Evolutionary conservation across 2,888 invertebrate species (phyloP).

Genomic region (Aphidoletes aphidimyza): DNA sequence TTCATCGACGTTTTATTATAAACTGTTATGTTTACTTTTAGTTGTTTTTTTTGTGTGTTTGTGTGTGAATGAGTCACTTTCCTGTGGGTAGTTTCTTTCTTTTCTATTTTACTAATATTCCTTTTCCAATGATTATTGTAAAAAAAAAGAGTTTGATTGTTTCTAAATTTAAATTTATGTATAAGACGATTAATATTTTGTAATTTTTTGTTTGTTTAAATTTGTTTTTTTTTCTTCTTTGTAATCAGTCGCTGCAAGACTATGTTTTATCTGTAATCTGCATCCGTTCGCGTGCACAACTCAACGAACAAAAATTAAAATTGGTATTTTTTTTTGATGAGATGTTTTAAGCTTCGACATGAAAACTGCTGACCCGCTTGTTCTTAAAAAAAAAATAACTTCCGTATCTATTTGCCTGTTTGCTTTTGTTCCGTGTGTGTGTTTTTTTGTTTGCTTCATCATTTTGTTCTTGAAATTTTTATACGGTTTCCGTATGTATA

Average conservation of each 20-base stretch:
- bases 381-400: too few relatives aligned
- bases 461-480: too few relatives aligned
- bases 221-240: not conserved
- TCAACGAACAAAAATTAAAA: not conserved
- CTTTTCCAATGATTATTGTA: constrained; percentile 35
- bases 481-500: not conserved
- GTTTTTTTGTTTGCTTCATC: too few relatives aligned
- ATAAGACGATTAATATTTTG: constrained; percentile 32
- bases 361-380: not conserved
- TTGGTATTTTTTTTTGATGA: too few relatives aligned
- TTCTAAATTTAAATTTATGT: not conserved
- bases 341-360: not conserved
- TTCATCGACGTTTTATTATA: not conserved
- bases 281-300: not conserved
- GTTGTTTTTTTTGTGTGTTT: constrained; percentile 8
- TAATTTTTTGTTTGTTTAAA: not conserved
- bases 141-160: constrained; percentile 15
- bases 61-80: constrained; percentile 3
- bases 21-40: not conserved
- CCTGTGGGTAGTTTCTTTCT: not conserved
- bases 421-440: not conserved
- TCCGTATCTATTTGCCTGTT: not conserved
- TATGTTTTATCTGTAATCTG: not conserved
- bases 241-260: constrained; percentile 24
- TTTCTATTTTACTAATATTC: not conserved